Evolutionary conservation across 2,888 invertebrate genomes (phyloP), one percentile per base, ranked within the genome.

Genomic region (Blastobasis adustella): DNA sequence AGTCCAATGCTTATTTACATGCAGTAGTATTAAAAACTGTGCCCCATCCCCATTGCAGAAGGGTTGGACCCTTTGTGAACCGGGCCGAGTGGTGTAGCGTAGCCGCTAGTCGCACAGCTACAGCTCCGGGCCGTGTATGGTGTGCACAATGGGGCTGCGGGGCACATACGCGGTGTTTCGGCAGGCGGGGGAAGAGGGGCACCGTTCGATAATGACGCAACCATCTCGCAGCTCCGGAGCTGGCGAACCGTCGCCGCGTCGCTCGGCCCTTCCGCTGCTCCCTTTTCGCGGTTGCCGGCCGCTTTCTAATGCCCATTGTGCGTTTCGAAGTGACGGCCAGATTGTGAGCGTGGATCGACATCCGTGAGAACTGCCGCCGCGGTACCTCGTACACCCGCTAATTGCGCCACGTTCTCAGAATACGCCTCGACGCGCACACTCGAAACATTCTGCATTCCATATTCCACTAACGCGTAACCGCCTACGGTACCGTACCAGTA

Each of bases 1-100:
- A 85, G 85, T 84, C 76, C 79, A 79, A 84, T 82, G 80, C 79
- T 82, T 81, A 88, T 87, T 86, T 84, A 85, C 81, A 86, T 87
- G 82, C 81, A 78, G 76, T 65, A 74, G 71, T 76, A 83, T 81
- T 83, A 82, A 84, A 82, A 84, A 77, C 71, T 73, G 67, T 69
- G 79, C 81, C 80, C 86, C 86, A 85, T 85, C 84, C 79, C 81
- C 70, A 69, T 76, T 73, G 73, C 68, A 65, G 73, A 84, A 84
- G 87, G 87, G 87, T 87, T 84, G 71, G 78, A 85, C 87, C 87
- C 87, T 83, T 78, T 84, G 79, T 79, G 79, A 80, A 82, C 67
- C 54, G 65, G 66, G 69, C 77, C 77, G 77, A 68, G 64, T 73
- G 73, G 66, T 67, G 68, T 66, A 60, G 52, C 42, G 41, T 62